phyloP scores from a whole-genome alignment of 2,113 vertebrate species.

The Geococcyx californianus region DNA sequence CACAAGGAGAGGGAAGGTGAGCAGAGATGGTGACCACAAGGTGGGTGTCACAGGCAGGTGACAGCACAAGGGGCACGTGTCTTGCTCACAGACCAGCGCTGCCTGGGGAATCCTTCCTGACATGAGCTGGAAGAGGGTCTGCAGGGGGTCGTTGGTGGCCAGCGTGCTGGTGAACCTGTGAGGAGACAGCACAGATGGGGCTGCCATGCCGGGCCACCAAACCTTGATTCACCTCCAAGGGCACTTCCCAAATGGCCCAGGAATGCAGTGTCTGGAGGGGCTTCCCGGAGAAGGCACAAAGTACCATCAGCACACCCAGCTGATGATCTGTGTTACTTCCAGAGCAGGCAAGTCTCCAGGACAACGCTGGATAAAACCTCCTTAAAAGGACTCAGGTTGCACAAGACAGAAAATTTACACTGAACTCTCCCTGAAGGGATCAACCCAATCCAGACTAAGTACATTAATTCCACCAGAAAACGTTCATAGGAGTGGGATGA shows the following conservation, averaged over 20 bases:
- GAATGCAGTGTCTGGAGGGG: neutral
- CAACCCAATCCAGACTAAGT: neutral
- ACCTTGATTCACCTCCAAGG: neutral
- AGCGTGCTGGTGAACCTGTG: slow-evolving; percentile 89
- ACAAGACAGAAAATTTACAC: neutral
- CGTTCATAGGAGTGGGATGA: fast-evolving
- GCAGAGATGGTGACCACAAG: neutral
- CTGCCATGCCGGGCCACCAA: neutral
- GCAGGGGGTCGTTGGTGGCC: slow-evolving; percentile 84
- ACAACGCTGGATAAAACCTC: neutral
- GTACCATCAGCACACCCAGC: neutral
- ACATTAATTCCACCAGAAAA: neutral
- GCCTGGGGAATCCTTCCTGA: slow-evolving; percentile 86
- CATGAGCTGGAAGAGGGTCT: slow-evolving; percentile 92
- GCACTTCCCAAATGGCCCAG: neutral
- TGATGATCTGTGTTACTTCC: neutral
- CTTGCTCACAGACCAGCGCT: slow-evolving; percentile 75
- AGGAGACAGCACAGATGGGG: neutral
- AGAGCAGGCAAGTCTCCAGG: neutral
- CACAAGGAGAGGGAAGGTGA: neutral
- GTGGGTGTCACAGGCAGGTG: neutral
- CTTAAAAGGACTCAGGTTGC: neutral
- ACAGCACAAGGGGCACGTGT: neutral
- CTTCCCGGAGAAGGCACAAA: neutral
- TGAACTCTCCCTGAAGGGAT: slow-evolving; percentile 33